Conservation (phyloP, 2,113 vertebrate species). For the Microtus oregoni region DNA sequence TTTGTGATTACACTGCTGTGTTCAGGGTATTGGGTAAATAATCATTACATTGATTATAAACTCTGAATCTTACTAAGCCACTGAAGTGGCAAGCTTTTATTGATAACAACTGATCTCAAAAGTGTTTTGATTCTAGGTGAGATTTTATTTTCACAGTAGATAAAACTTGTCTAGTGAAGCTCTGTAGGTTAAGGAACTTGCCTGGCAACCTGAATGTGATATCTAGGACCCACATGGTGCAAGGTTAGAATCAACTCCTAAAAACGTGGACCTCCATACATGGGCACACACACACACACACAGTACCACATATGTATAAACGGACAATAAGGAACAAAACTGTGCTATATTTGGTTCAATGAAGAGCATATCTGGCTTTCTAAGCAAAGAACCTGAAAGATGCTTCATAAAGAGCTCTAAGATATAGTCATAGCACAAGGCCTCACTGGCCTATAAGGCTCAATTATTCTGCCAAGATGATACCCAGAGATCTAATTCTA, state of each 20-base stretch:
- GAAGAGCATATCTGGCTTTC: background rate
- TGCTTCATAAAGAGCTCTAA: background rate
- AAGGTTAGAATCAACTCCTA: background rate
- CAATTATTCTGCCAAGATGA: background rate
- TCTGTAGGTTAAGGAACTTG: too few relatives aligned
- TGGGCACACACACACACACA: background rate
- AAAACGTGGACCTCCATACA: background rate
- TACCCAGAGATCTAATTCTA: background rate
- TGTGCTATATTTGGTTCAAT: background rate
- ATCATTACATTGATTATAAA: background rate
- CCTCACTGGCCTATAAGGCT: too few relatives aligned
- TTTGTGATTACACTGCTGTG: background rate
- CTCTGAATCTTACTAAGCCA: background rate
- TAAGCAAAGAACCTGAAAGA: background rate
- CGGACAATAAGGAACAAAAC: background rate
- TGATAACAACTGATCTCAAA: background rate
- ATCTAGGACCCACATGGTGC: background rate
- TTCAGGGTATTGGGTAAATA: background rate
- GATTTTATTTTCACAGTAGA: background rate
- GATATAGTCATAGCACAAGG: background rate
- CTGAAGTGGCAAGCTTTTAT: background rate
- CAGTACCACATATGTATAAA: background rate
- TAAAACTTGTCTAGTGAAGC: background rate
- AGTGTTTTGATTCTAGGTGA: background rate
- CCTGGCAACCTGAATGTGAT: background rate